Evolutionary conservation across 2,113 vertebrate genomes (phyloP).

Genomic region (Lasiurus cinereus): DNA sequence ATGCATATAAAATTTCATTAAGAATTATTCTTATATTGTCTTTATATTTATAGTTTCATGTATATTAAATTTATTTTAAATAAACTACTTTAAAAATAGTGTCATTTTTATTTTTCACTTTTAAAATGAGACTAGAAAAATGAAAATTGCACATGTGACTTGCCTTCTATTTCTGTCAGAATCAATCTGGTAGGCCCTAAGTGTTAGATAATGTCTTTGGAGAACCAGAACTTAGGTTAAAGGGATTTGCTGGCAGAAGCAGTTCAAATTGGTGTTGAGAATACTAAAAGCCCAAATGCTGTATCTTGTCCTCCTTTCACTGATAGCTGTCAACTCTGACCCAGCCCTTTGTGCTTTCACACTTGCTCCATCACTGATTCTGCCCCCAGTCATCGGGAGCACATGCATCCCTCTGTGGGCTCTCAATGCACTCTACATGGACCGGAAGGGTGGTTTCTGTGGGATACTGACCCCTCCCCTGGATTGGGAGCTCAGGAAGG

Average conservation of each 20-base stretch:
- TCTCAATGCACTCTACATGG: not conserved
- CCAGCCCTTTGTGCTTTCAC: not conserved
- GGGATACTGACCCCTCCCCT: not conserved
- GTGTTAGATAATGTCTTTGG: not conserved
- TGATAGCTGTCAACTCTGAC: not conserved
- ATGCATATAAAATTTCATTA: not conserved
- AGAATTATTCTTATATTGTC: not conserved
- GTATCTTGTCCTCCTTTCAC: not conserved
- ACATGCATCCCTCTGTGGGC: not conserved
- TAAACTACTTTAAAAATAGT: not conserved
- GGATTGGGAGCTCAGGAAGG: not conserved
- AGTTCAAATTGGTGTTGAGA: not conserved
- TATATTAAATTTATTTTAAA: not conserved
- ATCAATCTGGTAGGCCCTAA: not conserved
- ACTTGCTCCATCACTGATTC: not conserved
- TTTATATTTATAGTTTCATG: not conserved
- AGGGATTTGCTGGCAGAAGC: not conserved
- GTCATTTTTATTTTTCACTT: not conserved
- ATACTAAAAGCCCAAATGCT: not conserved
- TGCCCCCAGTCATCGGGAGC: not conserved
- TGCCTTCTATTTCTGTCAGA: not conserved
- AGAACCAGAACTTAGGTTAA: not conserved
- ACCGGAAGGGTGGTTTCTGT: not conserved
- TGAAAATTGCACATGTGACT: not conserved
- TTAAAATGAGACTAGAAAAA: slow-evolving; percentile 33